Conservation (phyloP, 2,797 vertebrate species). For the Rousettus madagascariensis region DNA sequence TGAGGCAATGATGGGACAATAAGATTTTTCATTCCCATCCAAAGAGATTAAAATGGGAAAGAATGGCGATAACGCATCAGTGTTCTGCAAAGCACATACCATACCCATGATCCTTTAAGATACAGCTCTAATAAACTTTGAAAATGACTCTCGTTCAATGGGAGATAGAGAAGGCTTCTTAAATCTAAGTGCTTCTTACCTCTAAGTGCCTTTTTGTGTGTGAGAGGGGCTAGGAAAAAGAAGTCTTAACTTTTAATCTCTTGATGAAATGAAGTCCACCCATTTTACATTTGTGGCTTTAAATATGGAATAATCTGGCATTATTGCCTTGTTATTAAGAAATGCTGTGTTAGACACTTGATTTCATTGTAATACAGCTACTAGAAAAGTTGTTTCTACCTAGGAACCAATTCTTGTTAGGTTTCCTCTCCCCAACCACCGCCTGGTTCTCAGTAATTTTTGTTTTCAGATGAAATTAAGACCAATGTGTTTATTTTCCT, state of each 20-base stretch:
- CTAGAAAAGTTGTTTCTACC: slow-evolving; percentile 67
- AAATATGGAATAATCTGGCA: slow-evolving; percentile 49
- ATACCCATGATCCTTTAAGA: neutral
- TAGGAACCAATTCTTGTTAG: slow-evolving; percentile 68
- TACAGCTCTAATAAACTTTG: neutral
- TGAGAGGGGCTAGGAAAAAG: neutral
- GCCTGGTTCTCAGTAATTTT: slow-evolving; percentile 73
- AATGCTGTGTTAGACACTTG: slow-evolving; percentile 57
- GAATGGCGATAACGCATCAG: neutral
- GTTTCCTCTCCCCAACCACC: neutral
- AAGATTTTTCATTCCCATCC: neutral
- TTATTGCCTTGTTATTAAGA: slow-evolving; percentile 69
- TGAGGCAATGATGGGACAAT: neutral
- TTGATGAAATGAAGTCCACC: slow-evolving; percentile 46
- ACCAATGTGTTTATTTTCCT: slow-evolving; percentile 64
- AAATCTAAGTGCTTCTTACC: neutral
- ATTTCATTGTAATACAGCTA: slow-evolving; percentile 56
- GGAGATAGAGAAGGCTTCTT: neutral
- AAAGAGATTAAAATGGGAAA: neutral
- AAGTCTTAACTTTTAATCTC: slow-evolving; percentile 13
- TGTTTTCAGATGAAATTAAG: slow-evolving; percentile 74
- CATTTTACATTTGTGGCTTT: slow-evolving; percentile 64
- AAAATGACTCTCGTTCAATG: neutral
- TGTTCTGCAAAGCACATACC: neutral
- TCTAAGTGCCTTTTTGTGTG: neutral